Conservation (phyloP, 2,888 invertebrate species). For the Athalia circularis region DNA sequence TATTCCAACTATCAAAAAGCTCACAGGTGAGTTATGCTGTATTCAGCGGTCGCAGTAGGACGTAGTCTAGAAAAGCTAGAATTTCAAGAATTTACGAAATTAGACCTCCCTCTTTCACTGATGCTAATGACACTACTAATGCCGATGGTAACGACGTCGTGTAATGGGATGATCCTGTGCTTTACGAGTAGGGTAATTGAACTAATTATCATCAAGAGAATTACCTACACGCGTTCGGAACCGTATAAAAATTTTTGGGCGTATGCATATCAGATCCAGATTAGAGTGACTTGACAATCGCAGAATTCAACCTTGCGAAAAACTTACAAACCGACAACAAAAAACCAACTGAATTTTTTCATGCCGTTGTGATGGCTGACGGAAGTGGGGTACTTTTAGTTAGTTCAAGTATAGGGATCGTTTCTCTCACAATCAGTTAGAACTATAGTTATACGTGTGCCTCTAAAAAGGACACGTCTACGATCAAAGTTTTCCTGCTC, state of each 20-base stretch:
- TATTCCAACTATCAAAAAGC: no score
- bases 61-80: neutral
- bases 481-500: slow-evolving; percentile 30
- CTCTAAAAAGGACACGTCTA: neutral
- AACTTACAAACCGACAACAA: no score
- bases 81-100: slow-evolving; percentile 15
- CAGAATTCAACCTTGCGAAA: slow-evolving; percentile 2
- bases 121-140: slow-evolving; percentile 86
- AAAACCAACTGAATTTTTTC: no score
- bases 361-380: no score
- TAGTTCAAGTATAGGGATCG: neutral
- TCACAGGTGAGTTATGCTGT: neutral
- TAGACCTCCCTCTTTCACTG: slow-evolving; percentile 78
- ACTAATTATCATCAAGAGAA: slow-evolving; percentile 23
- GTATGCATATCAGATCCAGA: no score
- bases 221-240: neutral
- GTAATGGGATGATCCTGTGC: slow-evolving; percentile 31
- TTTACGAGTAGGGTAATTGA: slow-evolving; percentile 11
- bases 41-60: neutral
- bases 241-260: no score
- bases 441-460: no score
- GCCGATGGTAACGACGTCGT: slow-evolving; percentile 75
- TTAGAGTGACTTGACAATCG: neutral
- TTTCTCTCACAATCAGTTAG: neutral
- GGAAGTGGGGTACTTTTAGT: neutral